Percentiles rank a stretch among this genome's conserved stretches.
These are phyloP conservation scores for Morinoia aosen DNA, from an alignment of 2,888 invertebrate genomes.

Conservation along the genomic window DNA sequence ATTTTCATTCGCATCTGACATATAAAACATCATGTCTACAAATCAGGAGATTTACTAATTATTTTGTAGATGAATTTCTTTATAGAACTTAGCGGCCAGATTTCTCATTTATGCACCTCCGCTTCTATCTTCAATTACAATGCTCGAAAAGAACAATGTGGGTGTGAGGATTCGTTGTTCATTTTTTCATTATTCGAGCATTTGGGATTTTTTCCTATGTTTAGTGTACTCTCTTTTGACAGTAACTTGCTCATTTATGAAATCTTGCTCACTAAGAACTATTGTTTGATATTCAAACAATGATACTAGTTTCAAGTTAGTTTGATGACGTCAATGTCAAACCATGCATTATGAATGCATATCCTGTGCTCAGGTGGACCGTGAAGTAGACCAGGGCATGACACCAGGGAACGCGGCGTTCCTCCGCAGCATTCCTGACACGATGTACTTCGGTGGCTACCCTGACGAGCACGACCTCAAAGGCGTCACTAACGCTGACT, in stretches of 20 bases:
- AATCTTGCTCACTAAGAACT: neutral
- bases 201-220: neutral
- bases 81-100: neutral
- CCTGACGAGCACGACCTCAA: slow-evolving; percentile 78
- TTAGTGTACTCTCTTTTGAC: neutral
- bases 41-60: no score
- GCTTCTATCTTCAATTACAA: neutral
- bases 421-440: slow-evolving; percentile 75
- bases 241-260: neutral
- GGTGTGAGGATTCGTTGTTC: neutral
- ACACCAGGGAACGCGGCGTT: slow-evolving; percentile 15
- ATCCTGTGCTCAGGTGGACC: slow-evolving; percentile 15
- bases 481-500: slow-evolving; percentile 78
- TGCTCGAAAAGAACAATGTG: neutral
- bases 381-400: slow-evolving; percentile 6
- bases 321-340: neutral
- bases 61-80: neutral
- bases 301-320: neutral
- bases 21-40: no score
- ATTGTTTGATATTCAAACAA: neutral
- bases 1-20: no score
- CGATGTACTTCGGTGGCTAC: slow-evolving; percentile 92
- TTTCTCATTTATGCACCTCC: neutral
- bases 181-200: neutral
- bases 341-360: no score